phyloP scores from a whole-genome alignment of 1,140 invertebrate species.

The Rhyacophila brunnea region DNA sequence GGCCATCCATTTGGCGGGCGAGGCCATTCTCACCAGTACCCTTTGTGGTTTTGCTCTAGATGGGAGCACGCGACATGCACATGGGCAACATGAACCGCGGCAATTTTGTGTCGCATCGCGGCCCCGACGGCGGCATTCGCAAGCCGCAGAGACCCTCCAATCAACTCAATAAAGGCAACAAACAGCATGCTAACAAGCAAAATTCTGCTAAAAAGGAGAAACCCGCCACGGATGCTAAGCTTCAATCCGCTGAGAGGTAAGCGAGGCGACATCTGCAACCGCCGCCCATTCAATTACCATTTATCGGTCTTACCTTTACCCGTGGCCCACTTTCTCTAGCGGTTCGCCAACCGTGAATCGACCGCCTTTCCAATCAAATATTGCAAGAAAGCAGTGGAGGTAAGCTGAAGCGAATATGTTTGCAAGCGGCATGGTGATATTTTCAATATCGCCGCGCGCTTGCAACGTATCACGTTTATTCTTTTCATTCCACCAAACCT shows the following conservation, averaged over 20 bases:
- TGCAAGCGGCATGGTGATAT: no score
- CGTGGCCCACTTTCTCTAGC: no score
- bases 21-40: background rate
- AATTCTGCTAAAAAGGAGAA: constrained; percentile 11
- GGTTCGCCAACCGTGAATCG: no score
- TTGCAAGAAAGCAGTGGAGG: no score
- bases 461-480: no score
- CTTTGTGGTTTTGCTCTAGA: constrained; percentile 15
- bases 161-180: background rate
- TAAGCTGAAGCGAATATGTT: no score
- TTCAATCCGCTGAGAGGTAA: constrained; percentile 12
- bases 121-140: constrained; percentile 7
- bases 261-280: background rate
- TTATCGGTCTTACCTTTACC: no score
- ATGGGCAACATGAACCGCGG: background rate
- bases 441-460: no score
- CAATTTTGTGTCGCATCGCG: background rate
- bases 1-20: background rate
- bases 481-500: no score
- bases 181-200: constrained; percentile 5
- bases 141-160: background rate
- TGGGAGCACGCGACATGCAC: constrained; percentile 11
- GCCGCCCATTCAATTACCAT: no score
- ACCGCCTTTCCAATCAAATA: no score
- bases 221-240: background rate